A percentile compares a stretch with the other conserved stretches of the same genome.
Evolutionary conservation across 2,113 vertebrate genomes (phyloP).

Genomic region (Stegastes partitus): DNA sequence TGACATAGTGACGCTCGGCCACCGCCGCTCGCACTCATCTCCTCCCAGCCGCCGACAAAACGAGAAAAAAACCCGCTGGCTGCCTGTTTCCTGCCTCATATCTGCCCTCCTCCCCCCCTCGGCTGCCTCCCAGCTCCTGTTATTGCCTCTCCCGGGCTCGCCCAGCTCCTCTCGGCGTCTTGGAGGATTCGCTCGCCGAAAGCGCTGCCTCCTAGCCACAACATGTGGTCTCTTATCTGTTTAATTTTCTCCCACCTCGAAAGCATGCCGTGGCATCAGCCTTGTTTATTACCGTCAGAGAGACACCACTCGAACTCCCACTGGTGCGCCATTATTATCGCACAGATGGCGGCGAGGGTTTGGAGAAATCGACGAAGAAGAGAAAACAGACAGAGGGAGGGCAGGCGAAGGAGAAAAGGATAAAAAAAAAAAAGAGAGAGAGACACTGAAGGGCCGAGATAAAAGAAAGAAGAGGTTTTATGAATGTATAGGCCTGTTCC

Average conservation of each 20-base stretch:
- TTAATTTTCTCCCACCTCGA: constrained; percentile 68
- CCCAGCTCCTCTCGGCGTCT: constrained; percentile 43
- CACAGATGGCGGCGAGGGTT: constrained; percentile 69
- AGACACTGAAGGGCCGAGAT: neutral
- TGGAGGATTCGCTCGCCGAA: constrained; percentile 42
- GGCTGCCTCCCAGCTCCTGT: constrained; percentile 13
- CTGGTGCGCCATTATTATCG: constrained; percentile 59
- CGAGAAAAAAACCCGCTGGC: neutral
- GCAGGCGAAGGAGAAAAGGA: neutral
- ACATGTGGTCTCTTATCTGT: constrained; percentile 57
- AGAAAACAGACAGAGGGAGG: constrained; percentile 7
- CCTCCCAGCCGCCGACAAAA: constrained; percentile 13
- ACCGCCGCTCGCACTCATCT: constrained; percentile 30
- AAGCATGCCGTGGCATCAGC: constrained; percentile 63
- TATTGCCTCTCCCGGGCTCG: constrained; percentile 20
- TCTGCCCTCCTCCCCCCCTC: neutral
- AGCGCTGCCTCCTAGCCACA: constrained; percentile 12
- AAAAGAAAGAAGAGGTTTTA: neutral
- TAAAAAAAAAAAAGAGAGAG: neutral
- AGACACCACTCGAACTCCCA: constrained; percentile 63
- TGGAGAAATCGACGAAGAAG: constrained; percentile 35
- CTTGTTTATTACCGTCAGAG: constrained; percentile 73
- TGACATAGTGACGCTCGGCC: constrained; percentile 37
- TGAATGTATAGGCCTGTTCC: neutral
- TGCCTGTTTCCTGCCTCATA: neutral